Evolutionary conservation across 1,140 invertebrate species (phyloP), one percentile per base, ranked within the genome.

Genomic region (Anagrus nilaparvatae): DNA sequence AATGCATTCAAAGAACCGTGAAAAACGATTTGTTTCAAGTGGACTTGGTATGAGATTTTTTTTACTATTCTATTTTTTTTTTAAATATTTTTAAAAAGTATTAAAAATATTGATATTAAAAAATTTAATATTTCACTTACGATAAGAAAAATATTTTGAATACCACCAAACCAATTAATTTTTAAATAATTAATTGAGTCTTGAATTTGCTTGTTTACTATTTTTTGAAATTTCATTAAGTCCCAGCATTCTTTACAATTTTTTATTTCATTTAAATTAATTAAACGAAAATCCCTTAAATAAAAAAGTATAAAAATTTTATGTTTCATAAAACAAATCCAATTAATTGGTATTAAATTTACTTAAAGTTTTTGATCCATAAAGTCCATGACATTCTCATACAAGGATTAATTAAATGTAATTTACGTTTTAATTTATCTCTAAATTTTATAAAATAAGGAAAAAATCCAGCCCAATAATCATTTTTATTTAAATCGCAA

Each of bases 1-100:
- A 1, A 86, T 74, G 53, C 84, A 87, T 52, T 88, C 81, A 55
- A 86, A 93, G 69, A 93, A 93, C 20, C 77, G 72, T 55, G 78
- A 79, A 54, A 89, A 78, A 54, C 76, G 75, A 18, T 69, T 74
- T 28, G 72, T 73, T 49, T 82, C 74, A 39, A 80, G 67, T 7
- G 79, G 75, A 54, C 78, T 79, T 2, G 88, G 87, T 34, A 93
- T 73, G 41, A 81, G 69, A 53, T 82, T 81, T 48, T 79, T 79
- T 60, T 81, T 86, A 51, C 76, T 82, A 20, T 83, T 87, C 73
- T 82, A 56, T 18, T n/a, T n/a, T n/a, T n/a, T n/a, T n/a, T n/a
- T n/a, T n/a, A n/a, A n/a, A n/a, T n/a, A n/a, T n/a, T n/a, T n/a
- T n/a, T n/a, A n/a, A n/a, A n/a, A n/a, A 70, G 29, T 42, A n/a